Evolutionary conservation across 2,797 vertebrate species (phyloP).

Genomic region (Picus viridis): DNA sequence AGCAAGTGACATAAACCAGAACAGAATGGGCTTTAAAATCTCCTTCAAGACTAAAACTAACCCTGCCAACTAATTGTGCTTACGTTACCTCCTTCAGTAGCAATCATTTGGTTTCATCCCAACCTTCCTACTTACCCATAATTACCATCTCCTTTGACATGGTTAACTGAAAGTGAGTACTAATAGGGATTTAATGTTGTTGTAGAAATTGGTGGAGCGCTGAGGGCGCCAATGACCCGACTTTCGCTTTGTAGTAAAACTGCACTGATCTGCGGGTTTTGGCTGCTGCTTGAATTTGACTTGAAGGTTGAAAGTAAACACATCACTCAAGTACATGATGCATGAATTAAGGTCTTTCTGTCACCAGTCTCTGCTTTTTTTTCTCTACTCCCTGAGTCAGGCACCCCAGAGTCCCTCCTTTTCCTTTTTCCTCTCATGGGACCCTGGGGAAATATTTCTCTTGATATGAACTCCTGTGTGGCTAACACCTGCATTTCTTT

Average conservation of each 20-base stretch:
- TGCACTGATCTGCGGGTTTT: slow-evolving; percentile 56
- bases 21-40: neutral
- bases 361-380: slow-evolving; percentile 54
- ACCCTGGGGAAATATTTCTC: slow-evolving; percentile 76
- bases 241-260: slow-evolving; percentile 48
- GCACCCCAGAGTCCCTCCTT: slow-evolving; percentile 33
- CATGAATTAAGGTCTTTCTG: slow-evolving; percentile 78
- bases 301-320: slow-evolving; percentile 77
- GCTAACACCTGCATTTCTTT: slow-evolving; percentile 73
- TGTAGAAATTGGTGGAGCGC: slow-evolving; percentile 32
- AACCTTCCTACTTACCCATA: slow-evolving; percentile 26
- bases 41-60: slow-evolving; percentile 13
- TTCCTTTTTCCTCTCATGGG: slow-evolving; percentile 74
- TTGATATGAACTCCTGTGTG: slow-evolving; percentile 59
- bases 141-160: slow-evolving; percentile 60
- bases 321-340: slow-evolving; percentile 67
- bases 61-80: slow-evolving; percentile 7
- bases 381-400: slow-evolving; percentile 55
- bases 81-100: slow-evolving; percentile 35
- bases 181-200: slow-evolving; percentile 42
- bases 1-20: slow-evolving; percentile 6
- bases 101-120: slow-evolving; percentile 30
- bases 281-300: slow-evolving; percentile 65
- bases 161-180: slow-evolving; percentile 21
- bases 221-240: neutral